Conservation (phyloP, 2,113 vertebrate genomes). For the Clarias magur region DNA sequence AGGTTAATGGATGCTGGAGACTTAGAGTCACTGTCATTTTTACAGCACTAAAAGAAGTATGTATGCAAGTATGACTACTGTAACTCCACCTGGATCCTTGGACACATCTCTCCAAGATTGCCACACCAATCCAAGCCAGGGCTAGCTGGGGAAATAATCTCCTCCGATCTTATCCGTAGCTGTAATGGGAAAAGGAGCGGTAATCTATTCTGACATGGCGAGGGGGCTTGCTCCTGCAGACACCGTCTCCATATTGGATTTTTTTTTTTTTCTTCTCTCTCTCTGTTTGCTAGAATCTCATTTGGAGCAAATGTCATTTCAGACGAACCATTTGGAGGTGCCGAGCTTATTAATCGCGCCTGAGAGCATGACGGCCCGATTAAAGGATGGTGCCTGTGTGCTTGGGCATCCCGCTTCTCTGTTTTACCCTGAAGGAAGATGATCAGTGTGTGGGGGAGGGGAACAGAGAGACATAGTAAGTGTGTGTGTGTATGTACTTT, state of each 20-base stretch:
- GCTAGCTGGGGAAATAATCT: constrained; percentile 23
- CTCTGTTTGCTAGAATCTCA: constrained; percentile 40
- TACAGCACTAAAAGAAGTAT: background rate
- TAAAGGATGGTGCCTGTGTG: constrained; percentile 19
- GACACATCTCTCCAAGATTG: background rate
- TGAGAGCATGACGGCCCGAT: constrained; percentile 28
- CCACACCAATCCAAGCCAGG: constrained; percentile 5
- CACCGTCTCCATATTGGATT: constrained; percentile 18
- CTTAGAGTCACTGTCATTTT: background rate
- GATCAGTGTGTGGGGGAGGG: constrained; percentile 20
- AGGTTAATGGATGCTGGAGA: background rate
- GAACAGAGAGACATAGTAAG: background rate
- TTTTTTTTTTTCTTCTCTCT: constrained; percentile 15
- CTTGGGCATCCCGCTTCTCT: background rate
- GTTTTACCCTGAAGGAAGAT: constrained; percentile 1
- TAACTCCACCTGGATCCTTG: background rate
- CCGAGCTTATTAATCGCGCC: constrained; percentile 43
- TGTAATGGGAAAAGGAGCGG: constrained; percentile 21
- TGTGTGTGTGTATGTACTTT: background rate
- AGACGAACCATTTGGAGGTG: constrained; percentile 10
- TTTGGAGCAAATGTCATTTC: constrained; percentile 35
- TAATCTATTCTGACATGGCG: constrained; percentile 38
- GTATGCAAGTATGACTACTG: background rate
- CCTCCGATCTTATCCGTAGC: constrained; percentile 23
- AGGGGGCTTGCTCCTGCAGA: background rate